Base-by-base conservation (phyloP, 2,888 invertebrate genomes). In the Drosophila parthenogenetica region DNA sequence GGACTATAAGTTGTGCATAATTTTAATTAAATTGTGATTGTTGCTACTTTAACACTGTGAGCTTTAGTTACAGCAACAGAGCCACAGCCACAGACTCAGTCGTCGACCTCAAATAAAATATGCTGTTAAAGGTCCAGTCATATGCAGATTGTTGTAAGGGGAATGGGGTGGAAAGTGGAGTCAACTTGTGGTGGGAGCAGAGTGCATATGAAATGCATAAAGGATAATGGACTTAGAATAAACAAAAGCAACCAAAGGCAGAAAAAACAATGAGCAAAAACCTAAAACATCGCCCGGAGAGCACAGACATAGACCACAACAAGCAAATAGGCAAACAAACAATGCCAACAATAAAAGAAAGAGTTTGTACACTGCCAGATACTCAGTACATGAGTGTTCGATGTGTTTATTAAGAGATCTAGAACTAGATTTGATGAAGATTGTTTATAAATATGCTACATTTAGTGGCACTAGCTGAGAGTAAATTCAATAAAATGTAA, bases 11-110 rank as follows among this genome's bases (percentile, higher is more conserved):
- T 42, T 40, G 50, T 78, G 81, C 79, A 83, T 82, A 73, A 71
- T 79, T 73, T 69, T 87, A 83, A 83, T 83, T 74, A 87, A 84
- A 84, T 73, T 79, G 60, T 55, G 37, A 39, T 59, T 59, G 55
- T 57, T 70, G 46, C 35, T 37, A 46, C 51, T 57, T 49, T 62
- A 42, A 35, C 35, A 35, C 35, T 39, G 19, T 29, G 51, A 22
- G 25, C 25, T 14, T 13, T 19, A 66, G 25, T 25, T 22, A 5
- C 1, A 22, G 22, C 22, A 22, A 1, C 22, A 22, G 22, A 22
- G 22, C 22, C 22, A 22, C 22, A 22, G 5, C 29, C 40, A 43
- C 25, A 39, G 14, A 25, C 16, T 37, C 37, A 19, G 43, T 25
- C 32, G 43, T n/a, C 55, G 53, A 54, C 69, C 57, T 50, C 58